A percentile compares a stretch with the other conserved stretches of the same genome.
Conservation (phyloP, 2,888 invertebrate species). For the Brenthis ino region DNA sequence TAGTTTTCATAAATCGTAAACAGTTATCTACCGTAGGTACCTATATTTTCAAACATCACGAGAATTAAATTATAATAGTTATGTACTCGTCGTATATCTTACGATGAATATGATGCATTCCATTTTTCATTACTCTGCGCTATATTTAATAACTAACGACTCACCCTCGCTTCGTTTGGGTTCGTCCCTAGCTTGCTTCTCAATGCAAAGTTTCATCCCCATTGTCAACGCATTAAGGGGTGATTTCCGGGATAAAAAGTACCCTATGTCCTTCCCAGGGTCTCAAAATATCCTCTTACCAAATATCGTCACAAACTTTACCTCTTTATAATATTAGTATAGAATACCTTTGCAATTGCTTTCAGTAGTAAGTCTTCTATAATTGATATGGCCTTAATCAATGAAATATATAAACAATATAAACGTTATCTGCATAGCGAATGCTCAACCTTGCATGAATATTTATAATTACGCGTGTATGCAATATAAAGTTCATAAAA, state of each 20-base stretch:
- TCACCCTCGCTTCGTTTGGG: too few species aligned
- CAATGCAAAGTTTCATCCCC: too few species aligned
- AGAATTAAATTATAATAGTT: not conserved
- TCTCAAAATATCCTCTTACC: too few species aligned
- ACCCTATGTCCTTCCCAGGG: too few species aligned
- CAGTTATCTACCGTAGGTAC: not conserved
- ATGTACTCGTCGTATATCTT: not conserved
- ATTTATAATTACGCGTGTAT: constrained; percentile 22
- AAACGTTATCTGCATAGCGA: constrained; percentile 34
- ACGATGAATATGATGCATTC: too few species aligned
- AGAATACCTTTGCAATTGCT: not conserved
- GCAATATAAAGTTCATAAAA: constrained; percentile 18
- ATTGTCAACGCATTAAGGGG: too few species aligned
- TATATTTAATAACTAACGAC: not conserved
- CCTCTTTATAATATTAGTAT: not conserved
- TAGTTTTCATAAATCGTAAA: constrained; percentile 6
- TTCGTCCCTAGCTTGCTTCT: too few species aligned
- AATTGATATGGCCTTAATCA: constrained; percentile 33
- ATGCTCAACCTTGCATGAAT: constrained; percentile 29
- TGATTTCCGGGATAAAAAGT: too few species aligned
- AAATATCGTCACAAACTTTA: too few species aligned
- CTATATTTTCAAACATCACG: not conserved
- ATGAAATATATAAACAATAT: constrained; percentile 24
- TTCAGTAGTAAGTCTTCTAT: constrained; percentile 21
- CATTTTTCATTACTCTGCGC: not conserved